Evolutionary conservation across 2,113 vertebrate genomes (phyloP).

Genomic region (Speoplatyrhinus poulsoni): DNA sequence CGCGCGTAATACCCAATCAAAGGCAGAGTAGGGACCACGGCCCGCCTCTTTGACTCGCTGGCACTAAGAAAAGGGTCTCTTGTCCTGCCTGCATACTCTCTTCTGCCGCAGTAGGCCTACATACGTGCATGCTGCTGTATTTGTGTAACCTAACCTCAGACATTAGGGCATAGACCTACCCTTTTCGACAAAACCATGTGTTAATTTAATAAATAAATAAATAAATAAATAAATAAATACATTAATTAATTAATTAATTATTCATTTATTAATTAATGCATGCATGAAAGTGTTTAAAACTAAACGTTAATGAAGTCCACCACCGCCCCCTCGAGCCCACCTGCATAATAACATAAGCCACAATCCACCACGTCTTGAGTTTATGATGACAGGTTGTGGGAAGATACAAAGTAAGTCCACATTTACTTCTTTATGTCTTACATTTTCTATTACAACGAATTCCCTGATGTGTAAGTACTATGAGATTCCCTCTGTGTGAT

Average conservation of each 20-base stretch:
- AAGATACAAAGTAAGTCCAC: slow-evolving; percentile 12
- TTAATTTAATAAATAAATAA: too few species aligned
- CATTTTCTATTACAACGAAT: background rate
- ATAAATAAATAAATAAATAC: too few species aligned
- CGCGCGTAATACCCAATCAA: too few species aligned
- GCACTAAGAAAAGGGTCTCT: slow-evolving; percentile 23
- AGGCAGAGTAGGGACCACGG: too few species aligned
- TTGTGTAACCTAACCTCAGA: background rate
- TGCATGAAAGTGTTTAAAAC: background rate
- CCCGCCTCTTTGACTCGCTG: background rate
- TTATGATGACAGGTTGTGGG: slow-evolving; percentile 29
- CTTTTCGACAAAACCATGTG: background rate
- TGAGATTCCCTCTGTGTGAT: background rate
- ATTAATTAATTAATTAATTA: background rate
- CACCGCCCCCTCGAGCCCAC: slow-evolving; percentile 50
- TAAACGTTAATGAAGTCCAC: slow-evolving; percentile 8
- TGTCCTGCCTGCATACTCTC: background rate
- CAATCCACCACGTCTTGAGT: slow-evolving; percentile 43
- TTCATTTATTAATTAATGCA: slow-evolving; percentile 3
- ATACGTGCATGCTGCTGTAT: background rate
- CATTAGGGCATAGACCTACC: slow-evolving; percentile 4
- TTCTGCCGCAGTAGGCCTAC: background rate
- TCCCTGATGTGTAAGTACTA: background rate
- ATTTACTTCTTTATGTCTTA: background rate
- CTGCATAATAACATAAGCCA: slow-evolving; percentile 33